Percentiles rank a stretch among this genome's conserved stretches.
phyloP scores from a whole-genome alignment of 1,140 invertebrate species.

The Eueides isabella region DNA sequence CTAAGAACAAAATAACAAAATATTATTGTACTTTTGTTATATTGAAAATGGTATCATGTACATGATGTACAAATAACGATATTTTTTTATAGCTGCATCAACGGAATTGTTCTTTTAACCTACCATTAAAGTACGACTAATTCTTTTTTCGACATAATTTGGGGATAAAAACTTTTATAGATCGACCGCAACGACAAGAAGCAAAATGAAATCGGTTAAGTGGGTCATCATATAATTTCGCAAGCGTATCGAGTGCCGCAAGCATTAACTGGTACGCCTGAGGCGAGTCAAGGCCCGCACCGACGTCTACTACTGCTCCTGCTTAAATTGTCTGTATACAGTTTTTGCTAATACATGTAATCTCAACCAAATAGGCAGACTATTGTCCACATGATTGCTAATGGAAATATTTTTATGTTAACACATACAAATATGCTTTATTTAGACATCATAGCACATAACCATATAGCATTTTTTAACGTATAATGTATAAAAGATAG shows the following conservation, averaged over 20 bases:
- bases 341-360: neutral
- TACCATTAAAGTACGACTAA: slow-evolving; percentile 24
- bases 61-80: neutral
- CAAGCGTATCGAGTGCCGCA: slow-evolving; percentile 80
- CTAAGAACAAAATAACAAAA: neutral
- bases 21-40: neutral
- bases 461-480: neutral
- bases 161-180: slow-evolving; percentile 69
- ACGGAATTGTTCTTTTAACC: neutral
- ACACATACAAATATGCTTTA: too few relatives aligned
- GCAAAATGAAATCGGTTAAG: slow-evolving; percentile 78
- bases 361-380: neutral
- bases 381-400: neutral
- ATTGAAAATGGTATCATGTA: neutral
- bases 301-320: slow-evolving; percentile 52
- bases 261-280: slow-evolving; percentile 77
- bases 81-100: neutral
- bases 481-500: neutral
- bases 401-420: too few relatives aligned
- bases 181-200: slow-evolving; percentile 65
- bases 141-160: slow-evolving; percentile 59
- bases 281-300: slow-evolving; percentile 73
- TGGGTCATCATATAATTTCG: slow-evolving; percentile 81
- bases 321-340: slow-evolving; percentile 32
- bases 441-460: too few relatives aligned